Evolutionary conservation across 2,797 vertebrate genomes (phyloP), one percentile per base, ranked within the genome.

Genomic region (Darevskia nairensis): DNA sequence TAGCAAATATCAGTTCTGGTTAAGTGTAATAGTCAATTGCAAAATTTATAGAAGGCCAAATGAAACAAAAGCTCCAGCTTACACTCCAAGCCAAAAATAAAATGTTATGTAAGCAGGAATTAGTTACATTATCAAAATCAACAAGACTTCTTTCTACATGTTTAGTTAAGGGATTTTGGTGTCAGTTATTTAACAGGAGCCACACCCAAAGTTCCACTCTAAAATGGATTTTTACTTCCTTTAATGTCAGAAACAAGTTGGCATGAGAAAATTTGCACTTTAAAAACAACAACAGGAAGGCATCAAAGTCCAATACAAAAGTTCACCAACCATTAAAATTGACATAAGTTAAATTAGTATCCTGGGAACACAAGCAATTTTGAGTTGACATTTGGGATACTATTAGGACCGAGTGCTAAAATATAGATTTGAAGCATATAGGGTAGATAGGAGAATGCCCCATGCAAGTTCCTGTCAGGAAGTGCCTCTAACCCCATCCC

Each of bases 141-240:
- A 72, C 55, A 80, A 86, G 21, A 19, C 23, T 59, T 66, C n/a
- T 64, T 41, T 64, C 46, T 71, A 7, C 32, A 29, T 72, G 50
- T 80, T 71, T 71, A 39, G 77, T 86, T 72, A 41, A 66, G 32
- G 32, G 85, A 72, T 44, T n/a, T n/a, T 80, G 35, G 25, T 41
- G 19, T 81, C 35, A 44, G 27, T 61, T 72, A 69, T 8, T 8
- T 19, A 46, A 74, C 9, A 50, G n/a, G 68, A 81, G 32, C 23
- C 72, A 88, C 74, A 68, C 27, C 74, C 41, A 27, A 23, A 44
- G 15, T 86, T 79, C 11, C 41, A 55, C 59, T 86, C 50, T 27
- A 21, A 76, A 17, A 29, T 32, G 41, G 15, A 80, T 72, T 88
- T 76, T 68, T 55, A 82, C 32, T 82, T 76, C 72, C 71, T 87